Evolutionary conservation across 2,888 invertebrate species (phyloP), one percentile per base, ranked within the genome.

Genomic region (Zonitis immaculata): DNA sequence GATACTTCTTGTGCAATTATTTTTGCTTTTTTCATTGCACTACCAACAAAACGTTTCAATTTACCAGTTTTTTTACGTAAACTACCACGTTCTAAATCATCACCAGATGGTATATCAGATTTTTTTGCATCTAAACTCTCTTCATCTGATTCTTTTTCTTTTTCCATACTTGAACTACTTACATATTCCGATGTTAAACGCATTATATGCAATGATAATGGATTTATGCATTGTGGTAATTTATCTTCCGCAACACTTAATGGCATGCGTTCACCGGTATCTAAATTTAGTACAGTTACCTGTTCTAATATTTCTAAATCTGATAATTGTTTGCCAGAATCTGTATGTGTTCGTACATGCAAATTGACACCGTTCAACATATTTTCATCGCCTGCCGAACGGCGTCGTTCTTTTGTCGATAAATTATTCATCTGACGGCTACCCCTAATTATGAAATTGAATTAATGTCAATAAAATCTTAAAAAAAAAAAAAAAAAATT

Each of bases 241-340:
- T 93, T 93, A 73, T 95, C 95, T 73, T 96, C 96, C 1, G 96
- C 95, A 66, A 91, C 88, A 71, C 93, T 95, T 54, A 97, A 79
- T n/a, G 96, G 95, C 65, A 96, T 88, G 63, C 90, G 83, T 76
- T 96, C 96, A 2, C 96, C 93, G 6, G 89, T 89, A 73, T 89
- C 89, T 54, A 89, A 77, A 77, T 89, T 89, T 70, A 88, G 81
- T 46, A 89, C 89, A 59, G 89, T 88, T 69, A 73, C 72, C 79
- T 93, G 91, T 75, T 94, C 92, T 58, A 96, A 79, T 63, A 96
- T 96, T 82, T 96, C 93, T 79, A 90, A 84, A 78, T 95, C 95
- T 7, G 91, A 87, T 52, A 95, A 81, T 64, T 86, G 87, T 71
- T 91, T 88, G 4, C 93, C 93, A 42, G 93, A 92, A 69, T 89